Evolutionary conservation across 2,797 vertebrate genomes (phyloP), one percentile per base, ranked within the genome.

Genomic region (Sylvilagus floridanus): DNA sequence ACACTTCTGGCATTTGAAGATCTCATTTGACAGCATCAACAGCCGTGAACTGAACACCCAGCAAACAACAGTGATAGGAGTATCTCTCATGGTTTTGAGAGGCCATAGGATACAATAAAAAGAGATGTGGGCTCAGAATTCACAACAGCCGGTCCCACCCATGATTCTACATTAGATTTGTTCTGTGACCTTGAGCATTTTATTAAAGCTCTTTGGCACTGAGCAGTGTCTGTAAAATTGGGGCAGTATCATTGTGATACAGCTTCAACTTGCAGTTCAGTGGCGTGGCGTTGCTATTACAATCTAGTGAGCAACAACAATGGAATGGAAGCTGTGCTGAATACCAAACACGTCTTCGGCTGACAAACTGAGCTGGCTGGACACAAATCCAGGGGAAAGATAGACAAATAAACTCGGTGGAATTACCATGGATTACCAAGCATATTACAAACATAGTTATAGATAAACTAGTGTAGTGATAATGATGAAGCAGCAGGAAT

Each of bases 141-240:
- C 86, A 84, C 93, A 97, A 88, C 90, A 97, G 95, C 88, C 89
- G 78, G 91, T 92, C 91, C 88, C 87, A 60, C 37, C 90, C 88
- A 68, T 9, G 69, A 78, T 84, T 94, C 95, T 93, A 71, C 85
- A 71, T 60, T 93, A 93, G 85, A 93, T 97, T 86, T 94, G 90
- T 85, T 96, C 85, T 62, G 92, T 95, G 96, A 95, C 97, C 95
- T 97, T 95, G 89, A 95, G 92, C 35, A 71, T 93, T 97, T 96
- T 96, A 96, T 96, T 93, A 96, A 95, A 92, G 90, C 93, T 97
- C 86, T 47, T 95, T 91, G 93, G 96, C 85, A 96, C 42, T 2
- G 82, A 78, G 91, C 92, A 95, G 94, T 76, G 78, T 97, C 96
- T 96, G 88, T 95, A 96, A 97, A 97, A 96, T 89, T 95, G 96